These are phyloP conservation scores for Chaenodraco wilsoni DNA, from an alignment of 2,797 vertebrate species.

Conservation along the genomic window DNA sequence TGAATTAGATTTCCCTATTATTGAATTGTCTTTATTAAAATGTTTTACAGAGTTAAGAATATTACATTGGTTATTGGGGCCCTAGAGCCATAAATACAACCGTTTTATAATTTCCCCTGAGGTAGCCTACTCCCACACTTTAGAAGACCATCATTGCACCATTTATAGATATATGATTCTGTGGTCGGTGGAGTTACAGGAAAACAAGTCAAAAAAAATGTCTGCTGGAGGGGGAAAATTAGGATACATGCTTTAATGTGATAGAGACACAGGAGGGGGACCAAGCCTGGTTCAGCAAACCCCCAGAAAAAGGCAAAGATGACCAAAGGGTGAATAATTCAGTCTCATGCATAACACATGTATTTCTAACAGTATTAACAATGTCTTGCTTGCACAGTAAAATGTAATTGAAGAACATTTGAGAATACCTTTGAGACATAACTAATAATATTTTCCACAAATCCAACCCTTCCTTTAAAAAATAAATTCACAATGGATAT, in stretches of 20 bases:
- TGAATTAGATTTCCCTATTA: not conserved
- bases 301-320: not conserved
- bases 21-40: not conserved
- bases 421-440: not conserved
- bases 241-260: not conserved
- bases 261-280: not conserved
- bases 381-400: too few species aligned
- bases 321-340: too few species aligned
- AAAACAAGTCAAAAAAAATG: not conserved
- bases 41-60: not conserved
- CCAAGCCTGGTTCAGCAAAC: not conserved
- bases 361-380: too few species aligned
- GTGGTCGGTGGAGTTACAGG: not conserved
- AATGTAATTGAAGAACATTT: too few species aligned
- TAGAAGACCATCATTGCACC: not conserved
- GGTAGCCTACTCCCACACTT: not conserved
- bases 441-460: not conserved
- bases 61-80: not conserved
- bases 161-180: constrained; percentile 2
- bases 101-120: not conserved
- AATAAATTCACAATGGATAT: not conserved
- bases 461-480: not conserved
- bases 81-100: not conserved
- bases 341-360: too few species aligned
- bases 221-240: not conserved